Evolutionary conservation across 2,113 vertebrate genomes (phyloP), one percentile per base, ranked within the genome.

Genomic region (Pangasianodon hypophthalmus): DNA sequence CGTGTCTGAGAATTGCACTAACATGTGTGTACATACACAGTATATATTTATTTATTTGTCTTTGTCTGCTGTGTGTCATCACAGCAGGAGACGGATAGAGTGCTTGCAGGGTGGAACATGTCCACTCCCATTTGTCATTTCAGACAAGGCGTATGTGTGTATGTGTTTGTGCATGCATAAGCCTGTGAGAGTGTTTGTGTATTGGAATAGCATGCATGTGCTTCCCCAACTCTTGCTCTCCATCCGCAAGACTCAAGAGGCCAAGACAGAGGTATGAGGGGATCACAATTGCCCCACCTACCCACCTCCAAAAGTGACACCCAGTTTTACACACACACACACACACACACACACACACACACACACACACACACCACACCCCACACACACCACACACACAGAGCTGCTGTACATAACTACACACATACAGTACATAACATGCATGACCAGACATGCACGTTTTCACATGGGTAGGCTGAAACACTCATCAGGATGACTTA

Each of bases 121-220:
- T 91, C 90, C 11, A 48, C 88, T 90, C 85, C 77, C 87, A 93
- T 92, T 91, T 87, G 85, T 92, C 91, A 91, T 85, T 87, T 90
- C 84, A 86, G 50, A 80, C 62, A 52, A 89, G 48, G 58, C 62
- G 16, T 69, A 46, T 52, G 83, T 77, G 81, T 58, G 80, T 84
- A 46, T 67, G 87, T 88, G 69, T 58, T 71, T 58, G 41, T 83
- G n/a, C 54, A 52, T 82, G 75, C 29, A 58, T 84, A 73, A 21
- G 32, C 32, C 37, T 73, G 21, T 84, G 21, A 73, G 87, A 41
- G 62, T 54, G 26, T 54, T 71, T 88, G 48, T 82, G 87, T 81
- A 41, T 87, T 71, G 71, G 54, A 88, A 71, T 58, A 52, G 46
- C 71, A 60, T 79, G 80, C 52, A 75, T 90, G 48, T 90, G 83